Evolutionary conservation across 2,113 vertebrate species (phyloP), one percentile per base, ranked within the genome.

Genomic region (Lepus europaeus): DNA sequence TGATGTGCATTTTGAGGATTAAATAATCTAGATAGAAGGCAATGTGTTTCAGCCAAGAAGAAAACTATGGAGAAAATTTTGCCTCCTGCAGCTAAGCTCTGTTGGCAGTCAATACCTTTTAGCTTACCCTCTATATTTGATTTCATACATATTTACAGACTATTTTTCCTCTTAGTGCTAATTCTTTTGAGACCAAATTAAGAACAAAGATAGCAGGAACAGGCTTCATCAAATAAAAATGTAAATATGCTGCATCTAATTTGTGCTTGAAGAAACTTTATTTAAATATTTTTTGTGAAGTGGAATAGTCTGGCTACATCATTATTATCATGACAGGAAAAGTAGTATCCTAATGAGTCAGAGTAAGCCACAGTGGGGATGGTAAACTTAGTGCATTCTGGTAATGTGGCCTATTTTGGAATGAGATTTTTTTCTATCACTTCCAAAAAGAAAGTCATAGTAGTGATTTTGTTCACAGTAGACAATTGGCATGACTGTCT

Each of bases 1-100:
- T 99, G 99, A 99, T 99, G 99, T 99, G 98, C 99, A 98, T 99
- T 99, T 99, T 99, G 99, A 99, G 99, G 99, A 99, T 99, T 99
- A 99, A 99, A 99, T 99, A 99, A 99, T 99, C 99, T 99, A 99
- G 99, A 99, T 98, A 98, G 99, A 98, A 99, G 98, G 98, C 98
- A 98, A 98, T 98, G 98, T 98, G 98, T 98, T 99, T 99, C 98
- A 99, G 98, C 98, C 98, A 98, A 98, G 98, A 98, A 98, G 98
- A 98, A 99, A 98, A 99, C 99, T 98, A 99, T 98, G 98, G 98
- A 99, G 98, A 98, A 99, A 98, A 99, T 99, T 99, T 99, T 99
- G 98, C 98, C 98, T 99, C 99, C 99, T 98, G 99, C 98, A 94
- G 99, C 98, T 99, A 95, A 97, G 97, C 98, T 96, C 98, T 98